Percentiles rank a stretch among this genome's conserved stretches.
Evolutionary conservation across 2,888 invertebrate species (phyloP).

Genomic region (Euclidia mi): DNA sequence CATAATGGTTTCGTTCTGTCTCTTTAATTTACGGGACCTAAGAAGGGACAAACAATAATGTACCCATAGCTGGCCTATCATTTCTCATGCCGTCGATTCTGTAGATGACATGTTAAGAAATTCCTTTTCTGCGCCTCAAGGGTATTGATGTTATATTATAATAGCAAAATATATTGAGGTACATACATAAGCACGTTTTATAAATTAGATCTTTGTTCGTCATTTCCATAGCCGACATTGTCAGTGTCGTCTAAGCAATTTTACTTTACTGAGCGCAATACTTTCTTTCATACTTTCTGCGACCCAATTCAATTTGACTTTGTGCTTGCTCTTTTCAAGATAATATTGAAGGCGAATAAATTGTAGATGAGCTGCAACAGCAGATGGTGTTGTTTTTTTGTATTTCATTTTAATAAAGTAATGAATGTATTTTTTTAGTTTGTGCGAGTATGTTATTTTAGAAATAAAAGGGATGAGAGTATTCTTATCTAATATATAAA

Average conservation of each 20-base stretch:
- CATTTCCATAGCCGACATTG: constrained; percentile 1
- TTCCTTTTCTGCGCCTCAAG: constrained; percentile 23
- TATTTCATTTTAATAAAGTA: too few species aligned
- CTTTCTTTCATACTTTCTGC: neutral
- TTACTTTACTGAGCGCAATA: constrained; percentile 5
- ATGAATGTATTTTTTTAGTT: too few species aligned
- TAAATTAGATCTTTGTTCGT: constrained; percentile 12
- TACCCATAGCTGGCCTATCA: constrained; percentile 23
- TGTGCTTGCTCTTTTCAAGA: neutral
- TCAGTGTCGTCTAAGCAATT: constrained; percentile 11
- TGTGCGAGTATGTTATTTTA: too few species aligned
- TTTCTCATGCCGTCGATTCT: constrained; percentile 40
- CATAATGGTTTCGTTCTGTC: constrained; percentile 28
- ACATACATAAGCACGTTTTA: constrained; percentile 22
- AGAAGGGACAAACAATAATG: constrained; percentile 42
- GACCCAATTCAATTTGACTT: constrained; percentile 5
- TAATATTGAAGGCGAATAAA: neutral
- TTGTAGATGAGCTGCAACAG: too few species aligned
- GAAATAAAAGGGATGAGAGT: too few species aligned
- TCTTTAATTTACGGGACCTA: constrained; percentile 34
- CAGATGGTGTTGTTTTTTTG: too few species aligned
- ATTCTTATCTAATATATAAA: too few species aligned
- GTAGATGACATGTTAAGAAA: constrained; percentile 46
- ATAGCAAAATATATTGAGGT: constrained; percentile 14
- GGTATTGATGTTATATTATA: constrained; percentile 15